phyloP scores from a whole-genome alignment of 2,888 invertebrate species.

The Charanyca ferruginea region DNA sequence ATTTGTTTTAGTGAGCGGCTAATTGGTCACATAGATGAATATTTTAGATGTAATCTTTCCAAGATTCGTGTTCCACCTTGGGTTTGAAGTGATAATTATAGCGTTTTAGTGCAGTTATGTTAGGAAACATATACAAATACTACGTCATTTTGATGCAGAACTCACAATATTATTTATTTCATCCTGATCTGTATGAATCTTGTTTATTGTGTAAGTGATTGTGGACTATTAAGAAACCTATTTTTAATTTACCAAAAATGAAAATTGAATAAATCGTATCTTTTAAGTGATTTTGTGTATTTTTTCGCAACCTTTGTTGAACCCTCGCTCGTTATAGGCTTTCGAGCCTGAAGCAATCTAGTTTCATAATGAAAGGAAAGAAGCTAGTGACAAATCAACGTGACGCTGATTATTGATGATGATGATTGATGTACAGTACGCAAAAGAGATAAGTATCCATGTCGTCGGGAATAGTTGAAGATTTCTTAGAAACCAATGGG shows the following conservation, averaged over 20 bases:
- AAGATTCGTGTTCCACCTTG: slow-evolving; percentile 89
- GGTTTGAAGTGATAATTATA: slow-evolving; percentile 90
- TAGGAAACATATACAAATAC: slow-evolving; percentile 83
- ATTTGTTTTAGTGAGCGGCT: slow-evolving; percentile 85
- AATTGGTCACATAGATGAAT: slow-evolving; percentile 86
- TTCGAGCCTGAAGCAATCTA: no score
- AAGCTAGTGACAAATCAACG: not conserved
- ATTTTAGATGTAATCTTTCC: slow-evolving; percentile 87
- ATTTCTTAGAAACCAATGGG: no score
- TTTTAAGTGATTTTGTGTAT: slow-evolving; percentile 77
- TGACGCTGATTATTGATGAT: not conserved
- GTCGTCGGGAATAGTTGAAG: no score
- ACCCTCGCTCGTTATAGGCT: not conserved
- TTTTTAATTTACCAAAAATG: slow-evolving; percentile 91
- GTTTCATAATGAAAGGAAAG: not conserved
- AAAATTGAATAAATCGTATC: slow-evolving; percentile 88
- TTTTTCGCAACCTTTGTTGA: slow-evolving; percentile 27
- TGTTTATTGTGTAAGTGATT: slow-evolving; percentile 88
- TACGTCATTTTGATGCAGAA: slow-evolving; percentile 84
- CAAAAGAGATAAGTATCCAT: no score
- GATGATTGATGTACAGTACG: no score
- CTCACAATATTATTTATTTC: slow-evolving; percentile 90
- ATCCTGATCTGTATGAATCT: slow-evolving; percentile 90
- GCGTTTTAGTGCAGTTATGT: slow-evolving; percentile 86
- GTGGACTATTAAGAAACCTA: slow-evolving; percentile 88